Conservation (phyloP, 2,797 vertebrate species). For the Gastrophryne carolinensis region DNA sequence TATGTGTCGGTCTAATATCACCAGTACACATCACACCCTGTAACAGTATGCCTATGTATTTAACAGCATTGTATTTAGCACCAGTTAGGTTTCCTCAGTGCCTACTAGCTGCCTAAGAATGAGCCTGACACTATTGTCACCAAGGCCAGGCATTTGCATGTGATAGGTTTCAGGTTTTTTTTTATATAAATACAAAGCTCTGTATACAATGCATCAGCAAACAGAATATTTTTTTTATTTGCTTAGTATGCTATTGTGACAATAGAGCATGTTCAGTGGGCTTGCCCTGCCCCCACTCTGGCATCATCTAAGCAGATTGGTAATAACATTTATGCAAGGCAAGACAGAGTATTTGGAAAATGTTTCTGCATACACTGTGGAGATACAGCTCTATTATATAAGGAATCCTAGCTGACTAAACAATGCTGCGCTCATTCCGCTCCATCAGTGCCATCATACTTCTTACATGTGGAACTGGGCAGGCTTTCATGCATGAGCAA, state of each 20-base stretch:
- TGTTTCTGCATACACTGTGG: neutral
- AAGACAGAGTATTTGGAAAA: no score
- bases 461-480: neutral
- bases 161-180: neutral
- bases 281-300: neutral
- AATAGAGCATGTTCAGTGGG: neutral
- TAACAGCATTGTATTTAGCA: no score
- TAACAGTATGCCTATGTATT: no score
- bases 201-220: neutral
- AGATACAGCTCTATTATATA: neutral
- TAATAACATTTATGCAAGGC: no score
- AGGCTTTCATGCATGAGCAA: constrained; percentile 11
- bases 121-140: no score
- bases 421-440: neutral
- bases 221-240: neutral
- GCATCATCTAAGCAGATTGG: neutral
- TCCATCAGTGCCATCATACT: neutral
- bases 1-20: no score
- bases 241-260: neutral
- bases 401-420: constrained; percentile 1
- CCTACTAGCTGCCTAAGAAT: no score
- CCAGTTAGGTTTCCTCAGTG: no score
- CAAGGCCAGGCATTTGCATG: neutral
- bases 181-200: neutral
- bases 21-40: no score